phyloP scores from a whole-genome alignment of 2,888 invertebrate genomes.

The Hemithea aestivaria region DNA sequence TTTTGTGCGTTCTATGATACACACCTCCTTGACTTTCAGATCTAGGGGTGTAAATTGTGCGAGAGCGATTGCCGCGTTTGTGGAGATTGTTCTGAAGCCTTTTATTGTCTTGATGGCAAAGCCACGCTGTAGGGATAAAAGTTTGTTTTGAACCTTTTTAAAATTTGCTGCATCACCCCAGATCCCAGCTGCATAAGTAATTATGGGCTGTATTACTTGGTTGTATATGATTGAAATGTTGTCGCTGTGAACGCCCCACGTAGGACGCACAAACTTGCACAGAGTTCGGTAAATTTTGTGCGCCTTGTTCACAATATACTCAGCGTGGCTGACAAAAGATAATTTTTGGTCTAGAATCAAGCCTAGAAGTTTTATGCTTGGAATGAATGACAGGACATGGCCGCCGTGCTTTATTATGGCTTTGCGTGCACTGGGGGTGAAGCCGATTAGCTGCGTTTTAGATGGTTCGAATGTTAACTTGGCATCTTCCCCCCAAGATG shows the following conservation, averaged over 20 bases:
- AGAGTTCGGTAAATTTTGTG: constrained; percentile 10
- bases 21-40: constrained; percentile 7
- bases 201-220: constrained; percentile 23
- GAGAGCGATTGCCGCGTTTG: constrained; percentile 14
- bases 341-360: constrained; percentile 4
- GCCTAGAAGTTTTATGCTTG: constrained; percentile 1
- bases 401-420: neutral
- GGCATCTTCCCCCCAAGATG: neutral
- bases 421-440: neutral
- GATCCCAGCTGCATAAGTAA: constrained; percentile 18
- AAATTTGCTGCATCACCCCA: constrained; percentile 10
- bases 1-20: neutral
- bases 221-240: constrained; percentile 13
- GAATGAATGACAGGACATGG: neutral
- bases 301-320: constrained; percentile 6
- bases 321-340: constrained; percentile 3
- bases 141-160: neutral
- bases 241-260: constrained; percentile 11
- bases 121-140: constrained; percentile 11
- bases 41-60: constrained; percentile 18
- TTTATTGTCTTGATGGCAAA: constrained; percentile 20
- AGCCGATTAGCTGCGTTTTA: constrained; percentile 1
- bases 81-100: constrained; percentile 17
- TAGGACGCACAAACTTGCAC: constrained; percentile 2
- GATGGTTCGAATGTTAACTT: constrained; percentile 1